Percentiles rank a stretch among this genome's conserved stretches.
Evolutionary conservation across 2,113 vertebrate genomes (phyloP).

Genomic region (Chlorocebus sabaeus): DNA sequence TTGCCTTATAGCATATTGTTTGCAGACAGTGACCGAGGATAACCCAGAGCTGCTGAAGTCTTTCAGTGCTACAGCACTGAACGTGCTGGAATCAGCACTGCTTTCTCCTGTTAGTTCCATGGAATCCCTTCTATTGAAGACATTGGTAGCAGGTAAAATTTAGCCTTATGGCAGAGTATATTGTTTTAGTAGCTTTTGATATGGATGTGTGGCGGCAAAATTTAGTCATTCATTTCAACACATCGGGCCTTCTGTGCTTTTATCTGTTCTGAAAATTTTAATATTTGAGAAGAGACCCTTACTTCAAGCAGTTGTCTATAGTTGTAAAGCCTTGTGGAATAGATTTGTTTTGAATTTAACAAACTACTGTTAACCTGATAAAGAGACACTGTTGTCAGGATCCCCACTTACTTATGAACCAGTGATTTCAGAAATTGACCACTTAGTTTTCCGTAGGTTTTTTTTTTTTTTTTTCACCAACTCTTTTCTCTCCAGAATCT

Average conservation of each 20-base stretch:
- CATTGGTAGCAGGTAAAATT: slow-evolving; percentile 89
- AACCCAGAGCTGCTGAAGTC: slow-evolving; percentile 92
- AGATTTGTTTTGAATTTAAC: not conserved
- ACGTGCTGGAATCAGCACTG: slow-evolving; percentile 87
- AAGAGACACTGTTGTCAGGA: not conserved
- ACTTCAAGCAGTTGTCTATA: not conserved
- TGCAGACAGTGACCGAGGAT: slow-evolving; percentile 96
- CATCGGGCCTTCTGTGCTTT: not conserved
- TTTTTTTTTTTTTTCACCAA: not conserved
- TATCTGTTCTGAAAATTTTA: not conserved
- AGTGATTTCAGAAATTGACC: not conserved
- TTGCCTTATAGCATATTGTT: slow-evolving; percentile 89
- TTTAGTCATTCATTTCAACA: not conserved
- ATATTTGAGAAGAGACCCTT: not conserved
- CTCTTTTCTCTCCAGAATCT: not conserved
- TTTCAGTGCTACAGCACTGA: slow-evolving; percentile 82
- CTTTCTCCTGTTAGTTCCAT: slow-evolving; percentile 84
- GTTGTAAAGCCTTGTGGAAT: not conserved
- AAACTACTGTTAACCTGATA: not conserved
- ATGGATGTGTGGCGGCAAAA: fast-evolving
- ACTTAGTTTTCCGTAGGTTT: not conserved
- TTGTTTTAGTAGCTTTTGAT: not conserved
- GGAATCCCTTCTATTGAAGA: slow-evolving; percentile 90
- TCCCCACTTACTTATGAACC: not conserved
- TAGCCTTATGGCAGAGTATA: fast-evolving